These are phyloP conservation scores for Gastrophryne carolinensis DNA, from an alignment of 2,797 vertebrate genomes.

Conservation along the genomic window DNA sequence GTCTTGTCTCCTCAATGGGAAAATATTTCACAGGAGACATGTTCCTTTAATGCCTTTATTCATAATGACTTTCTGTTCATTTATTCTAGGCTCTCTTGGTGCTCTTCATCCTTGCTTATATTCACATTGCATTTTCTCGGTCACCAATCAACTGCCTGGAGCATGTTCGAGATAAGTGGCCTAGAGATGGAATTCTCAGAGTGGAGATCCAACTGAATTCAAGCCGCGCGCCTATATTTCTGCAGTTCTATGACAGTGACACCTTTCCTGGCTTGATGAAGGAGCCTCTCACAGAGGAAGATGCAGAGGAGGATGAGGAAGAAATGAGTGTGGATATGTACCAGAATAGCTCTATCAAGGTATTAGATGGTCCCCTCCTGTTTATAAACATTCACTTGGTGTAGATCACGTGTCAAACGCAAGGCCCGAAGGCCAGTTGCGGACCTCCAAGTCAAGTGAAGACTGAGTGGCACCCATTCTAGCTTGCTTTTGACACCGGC, in stretches of 20 bases:
- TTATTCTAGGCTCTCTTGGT: conserved; percentile 84
- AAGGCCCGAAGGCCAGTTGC: too few species aligned
- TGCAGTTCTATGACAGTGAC: conserved; percentile 83
- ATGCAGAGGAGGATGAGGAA: conserved; percentile 77
- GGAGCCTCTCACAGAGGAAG: conserved; percentile 62
- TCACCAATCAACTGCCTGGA: conserved; percentile 95
- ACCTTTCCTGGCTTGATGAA: conserved; percentile 74
- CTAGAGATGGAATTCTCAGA: conserved; percentile 86
- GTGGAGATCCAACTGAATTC: conserved; percentile 95
- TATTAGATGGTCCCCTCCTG: conserved; percentile 60
- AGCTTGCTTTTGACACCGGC: too few species aligned
- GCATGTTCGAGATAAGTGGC: conserved; percentile 91
- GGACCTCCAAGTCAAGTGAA: too few species aligned
- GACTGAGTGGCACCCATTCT: too few species aligned
- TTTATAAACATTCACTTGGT: too few species aligned
- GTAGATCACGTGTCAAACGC: too few species aligned
- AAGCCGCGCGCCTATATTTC: conserved; percentile 83
- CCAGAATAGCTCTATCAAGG: conserved; percentile 90
- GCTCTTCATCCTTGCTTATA: conserved; percentile 95
- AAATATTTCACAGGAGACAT: too few species aligned
- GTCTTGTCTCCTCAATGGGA: too few species aligned
- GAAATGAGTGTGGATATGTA: conserved; percentile 91
- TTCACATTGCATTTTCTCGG: conserved; percentile 95
- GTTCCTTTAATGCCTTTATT: too few species aligned
- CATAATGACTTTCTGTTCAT: background rate